A percentile compares a stretch with the other conserved stretches of the same genome.
phyloP scores from a whole-genome alignment of 2,113 vertebrate genomes.

The Elephas maximus region DNA sequence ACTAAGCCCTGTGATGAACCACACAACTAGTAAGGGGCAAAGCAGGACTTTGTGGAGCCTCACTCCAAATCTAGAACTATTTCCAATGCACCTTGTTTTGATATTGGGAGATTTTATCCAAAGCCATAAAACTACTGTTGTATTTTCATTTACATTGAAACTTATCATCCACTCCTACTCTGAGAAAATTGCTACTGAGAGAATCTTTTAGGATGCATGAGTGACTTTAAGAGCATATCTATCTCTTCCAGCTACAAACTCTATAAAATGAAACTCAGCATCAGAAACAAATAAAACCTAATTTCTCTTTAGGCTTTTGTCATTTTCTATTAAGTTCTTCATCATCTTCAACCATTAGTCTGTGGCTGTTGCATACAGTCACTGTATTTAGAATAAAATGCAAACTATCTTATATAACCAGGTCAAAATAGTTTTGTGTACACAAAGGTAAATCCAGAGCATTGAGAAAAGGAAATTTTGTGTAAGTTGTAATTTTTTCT shows the following conservation, averaged over 20 bases:
- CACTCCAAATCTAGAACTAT: not conserved
- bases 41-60: not conserved
- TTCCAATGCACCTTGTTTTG: not conserved
- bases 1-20: not conserved
- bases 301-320: conserved; percentile 2
- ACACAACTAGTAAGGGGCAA: not conserved
- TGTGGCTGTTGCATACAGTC: not conserved
- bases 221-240: conserved; percentile 75
- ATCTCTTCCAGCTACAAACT: conserved; percentile 65
- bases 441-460: not conserved
- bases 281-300: conserved; percentile 41
- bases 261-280: conserved; percentile 41
- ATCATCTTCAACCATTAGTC: conserved; percentile 6
- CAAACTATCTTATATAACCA: not conserved
- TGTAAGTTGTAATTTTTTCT: not conserved
- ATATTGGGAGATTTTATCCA: not conserved
- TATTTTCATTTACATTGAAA: not conserved
- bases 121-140: not conserved
- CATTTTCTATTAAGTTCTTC: not conserved
- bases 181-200: conserved; percentile 53
- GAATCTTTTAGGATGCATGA: conserved; percentile 69
- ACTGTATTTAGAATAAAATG: not conserved
- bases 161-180: not conserved
- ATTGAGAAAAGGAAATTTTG: not conserved
- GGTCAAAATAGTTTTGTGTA: conserved; percentile 1